Percentiles rank a stretch among this genome's conserved stretches.
phyloP scores from a whole-genome alignment of 2,113 vertebrate species.

The Phyllostomus discolor region DNA sequence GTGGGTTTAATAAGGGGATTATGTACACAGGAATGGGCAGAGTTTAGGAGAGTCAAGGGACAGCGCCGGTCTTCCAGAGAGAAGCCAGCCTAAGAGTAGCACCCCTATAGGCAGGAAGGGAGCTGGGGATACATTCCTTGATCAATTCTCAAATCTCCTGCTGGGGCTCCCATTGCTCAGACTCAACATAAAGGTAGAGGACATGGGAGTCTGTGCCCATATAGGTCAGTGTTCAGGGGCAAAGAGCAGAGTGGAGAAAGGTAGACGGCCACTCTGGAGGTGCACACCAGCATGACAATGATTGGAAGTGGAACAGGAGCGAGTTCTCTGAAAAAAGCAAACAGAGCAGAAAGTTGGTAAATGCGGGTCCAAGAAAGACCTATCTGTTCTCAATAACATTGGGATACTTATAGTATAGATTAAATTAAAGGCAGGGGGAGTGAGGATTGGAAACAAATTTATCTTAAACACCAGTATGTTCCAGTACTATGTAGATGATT shows the following conservation, averaged over 20 bases:
- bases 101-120: not conserved
- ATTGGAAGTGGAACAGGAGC: not conserved
- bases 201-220: not conserved
- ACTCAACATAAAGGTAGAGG: not conserved
- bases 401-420: not conserved
- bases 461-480: not conserved
- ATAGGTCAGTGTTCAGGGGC: not conserved
- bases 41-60: not conserved
- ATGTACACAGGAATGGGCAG: not conserved
- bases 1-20: constrained; percentile 21
- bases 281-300: not conserved
- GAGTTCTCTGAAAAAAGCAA: not conserved
- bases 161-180: not conserved
- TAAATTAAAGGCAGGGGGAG: not conserved
- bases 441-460: not conserved
- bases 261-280: not conserved
- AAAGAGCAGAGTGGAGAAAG: not conserved
- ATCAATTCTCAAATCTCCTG: not conserved
- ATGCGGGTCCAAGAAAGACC: not conserved
- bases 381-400: not conserved
- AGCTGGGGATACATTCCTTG: not conserved
- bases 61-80: not conserved
- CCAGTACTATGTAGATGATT: not conserved
- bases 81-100: not conserved
- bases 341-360: not conserved